Percentiles rank a stretch among this genome's conserved stretches.
phyloP scores from a whole-genome alignment of 2,888 invertebrate species.

The Dromius quadrimaculatus region DNA sequence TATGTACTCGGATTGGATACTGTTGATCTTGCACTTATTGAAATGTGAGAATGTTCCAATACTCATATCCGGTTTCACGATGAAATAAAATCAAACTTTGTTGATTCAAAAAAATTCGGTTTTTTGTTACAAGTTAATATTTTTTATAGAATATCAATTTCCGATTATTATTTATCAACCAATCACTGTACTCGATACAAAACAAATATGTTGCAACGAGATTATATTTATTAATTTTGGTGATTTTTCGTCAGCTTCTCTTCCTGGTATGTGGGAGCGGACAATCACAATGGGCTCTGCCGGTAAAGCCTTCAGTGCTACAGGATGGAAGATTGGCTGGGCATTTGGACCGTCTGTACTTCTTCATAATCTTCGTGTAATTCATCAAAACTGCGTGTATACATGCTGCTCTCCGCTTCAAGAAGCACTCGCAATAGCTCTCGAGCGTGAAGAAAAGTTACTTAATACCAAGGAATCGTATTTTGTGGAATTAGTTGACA shows the following conservation, averaged over 20 bases:
- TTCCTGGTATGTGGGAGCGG: constrained; percentile 76
- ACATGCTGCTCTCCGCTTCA: constrained; percentile 74
- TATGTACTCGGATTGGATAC: too few relatives aligned
- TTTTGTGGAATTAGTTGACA: constrained; percentile 64
- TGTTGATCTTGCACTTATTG: too few relatives aligned
- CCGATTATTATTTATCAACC: not conserved
- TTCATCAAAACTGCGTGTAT: constrained; percentile 78
- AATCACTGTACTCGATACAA: too few relatives aligned
- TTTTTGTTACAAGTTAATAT: too few relatives aligned
- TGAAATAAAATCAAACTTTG: too few relatives aligned
- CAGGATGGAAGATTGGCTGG: constrained; percentile 81
- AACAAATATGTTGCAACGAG: too few relatives aligned
- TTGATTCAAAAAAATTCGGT: too few relatives aligned
- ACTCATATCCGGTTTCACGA: too few relatives aligned
- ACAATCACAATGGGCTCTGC: constrained; percentile 81
- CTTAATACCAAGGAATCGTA: constrained; percentile 65
- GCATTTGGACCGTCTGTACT: constrained; percentile 75
- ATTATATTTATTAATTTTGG: not conserved
- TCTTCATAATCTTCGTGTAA: constrained; percentile 69
- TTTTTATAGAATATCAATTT: too few relatives aligned
- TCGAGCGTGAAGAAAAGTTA: constrained; percentile 60
- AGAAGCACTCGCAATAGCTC: constrained; percentile 58
- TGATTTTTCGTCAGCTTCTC: constrained; percentile 71
- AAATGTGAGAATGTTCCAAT: too few relatives aligned
- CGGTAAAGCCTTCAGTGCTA: constrained; percentile 80